Base-by-base conservation (phyloP, 1,140 invertebrate genomes). In the Hycleus phaleratus region DNA sequence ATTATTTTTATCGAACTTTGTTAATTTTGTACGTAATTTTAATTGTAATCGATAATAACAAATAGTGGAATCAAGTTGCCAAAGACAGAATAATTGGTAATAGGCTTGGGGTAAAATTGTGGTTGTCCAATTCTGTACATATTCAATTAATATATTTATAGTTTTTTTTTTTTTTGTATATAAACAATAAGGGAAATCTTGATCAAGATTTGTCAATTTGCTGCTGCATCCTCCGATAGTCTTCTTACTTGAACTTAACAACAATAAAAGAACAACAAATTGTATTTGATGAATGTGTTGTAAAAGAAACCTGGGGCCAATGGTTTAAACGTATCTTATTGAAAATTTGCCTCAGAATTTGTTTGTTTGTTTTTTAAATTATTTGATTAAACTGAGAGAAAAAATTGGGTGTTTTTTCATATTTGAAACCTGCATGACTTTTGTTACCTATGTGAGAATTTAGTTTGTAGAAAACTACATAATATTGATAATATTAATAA, bases 221-320 rank as follows among this genome's bases (percentile, higher is more conserved):
- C 18, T 58, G 54, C 42, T 56, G 43, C 51, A 46, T 53, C 45
- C 46, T 53, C 44, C 51, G 46, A 55, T 55, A 55, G 45, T 55
- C 43, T 46, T 55, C 40, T 7, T 42, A 11, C 5, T n/a, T 42
- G 11, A 18, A 18, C 18, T n/a, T 8, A 42, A 42, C 3, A 42
- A 42, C 11, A 42, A 42, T 8, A 11, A 42, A 3, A 42, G 10
- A 42, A 42, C 40, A 18, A 18, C 18, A 18, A 18, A 18, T 18
- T 18, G 18, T 18, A 18, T 18, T 18, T 18, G 12, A n/a, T n/a
- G 40, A 56, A 42, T 56, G 54, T 56, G 51, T 55, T 60, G 51
- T 40, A 49, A 49, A 49, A 8, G 42, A 63, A 59, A 58, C 48
- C 67, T 65, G 67, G 67, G 67, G 67, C 67, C 67, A 68, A 64